phyloP scores from a whole-genome alignment of 2,113 vertebrate species.

The Melanocharis versteri region DNA sequence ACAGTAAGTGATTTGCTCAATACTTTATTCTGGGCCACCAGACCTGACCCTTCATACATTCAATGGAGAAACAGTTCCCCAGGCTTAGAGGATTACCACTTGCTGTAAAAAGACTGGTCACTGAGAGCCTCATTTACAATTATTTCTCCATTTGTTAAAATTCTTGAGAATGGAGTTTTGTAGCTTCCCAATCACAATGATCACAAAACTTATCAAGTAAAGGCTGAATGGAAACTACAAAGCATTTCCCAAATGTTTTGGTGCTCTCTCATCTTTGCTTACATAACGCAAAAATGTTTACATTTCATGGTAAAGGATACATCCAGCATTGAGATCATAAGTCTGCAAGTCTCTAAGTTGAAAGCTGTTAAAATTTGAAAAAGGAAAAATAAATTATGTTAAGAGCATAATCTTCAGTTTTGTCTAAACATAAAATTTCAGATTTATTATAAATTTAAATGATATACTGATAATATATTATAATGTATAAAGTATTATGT shows the following conservation, averaged over 20 bases:
- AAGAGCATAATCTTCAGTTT: neutral
- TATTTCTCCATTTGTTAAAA: neutral
- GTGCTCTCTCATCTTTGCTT: neutral
- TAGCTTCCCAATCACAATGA: neutral
- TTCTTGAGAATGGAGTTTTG: neutral
- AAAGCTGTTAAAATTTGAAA: constrained; percentile 80
- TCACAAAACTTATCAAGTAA: neutral
- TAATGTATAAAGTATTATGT: neutral
- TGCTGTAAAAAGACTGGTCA: neutral
- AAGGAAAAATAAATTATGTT: neutral
- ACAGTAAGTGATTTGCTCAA: neutral
- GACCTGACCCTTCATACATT: neutral
- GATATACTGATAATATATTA: neutral
- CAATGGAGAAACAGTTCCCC: neutral
- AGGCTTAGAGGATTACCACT: neutral
- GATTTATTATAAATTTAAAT: neutral
- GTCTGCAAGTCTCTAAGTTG: constrained; percentile 90
- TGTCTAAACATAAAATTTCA: neutral
- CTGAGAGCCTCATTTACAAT: rapidly evolving
- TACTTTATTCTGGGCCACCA: neutral
- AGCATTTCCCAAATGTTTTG: neutral
- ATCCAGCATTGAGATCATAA: constrained; percentile 96
- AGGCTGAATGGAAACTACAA: neutral
- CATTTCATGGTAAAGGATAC: constrained; percentile 84
- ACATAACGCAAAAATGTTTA: neutral